Base-by-base conservation (phyloP, 2,888 invertebrate genomes). In the Drosophila eohydei region DNA sequence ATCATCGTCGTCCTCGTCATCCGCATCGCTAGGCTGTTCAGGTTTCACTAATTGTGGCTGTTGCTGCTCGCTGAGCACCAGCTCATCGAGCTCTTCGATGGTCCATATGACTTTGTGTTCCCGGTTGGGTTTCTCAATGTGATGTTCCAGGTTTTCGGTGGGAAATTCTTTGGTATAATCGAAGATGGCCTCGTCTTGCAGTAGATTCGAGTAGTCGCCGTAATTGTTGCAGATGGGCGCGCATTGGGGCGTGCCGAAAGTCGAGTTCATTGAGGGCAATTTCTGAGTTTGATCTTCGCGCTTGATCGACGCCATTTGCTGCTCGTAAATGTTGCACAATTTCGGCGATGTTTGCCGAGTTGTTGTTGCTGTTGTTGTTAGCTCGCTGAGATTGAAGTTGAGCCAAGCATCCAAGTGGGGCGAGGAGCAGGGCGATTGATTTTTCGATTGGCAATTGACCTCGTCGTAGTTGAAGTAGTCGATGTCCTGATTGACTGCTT, bases 381-480 rank as follows among this genome's bases (percentile, higher is more conserved):
- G 78, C 41, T 92, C 91, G 63, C 84, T 80, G 55, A 92, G 78
- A 62, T 90, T 91, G 16, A 92, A 78, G 38, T 92, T 88, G 80
- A 93, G 84, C 93, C 93, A 93, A 38, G 93, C 92, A 80, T 93
- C 93, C 51, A 93, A 67, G 36, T 91, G 90, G 4, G 93, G 93
- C 30, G 93, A 93, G 5, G 93, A 92, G 73, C 93, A 93, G 3
- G 93, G 93, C 11, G 93, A 93, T 77, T 93, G 93, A 75, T 92
- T 92, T 80, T 93, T 93, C 50, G 93, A 93, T 84, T 93, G 93
- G 71, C 93, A 93, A 89, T 93, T 93, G 71, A 93, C 92, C 83
- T 93, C 93, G 68, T 93, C 91, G 78, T 93, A 93, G 88, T 93
- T 93, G 74, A 92, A 93, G 78, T 93, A 93, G 78, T 93, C 93